phyloP scores from a whole-genome alignment of 2,113 vertebrate species.

The Aspidoscelis tigris region DNA sequence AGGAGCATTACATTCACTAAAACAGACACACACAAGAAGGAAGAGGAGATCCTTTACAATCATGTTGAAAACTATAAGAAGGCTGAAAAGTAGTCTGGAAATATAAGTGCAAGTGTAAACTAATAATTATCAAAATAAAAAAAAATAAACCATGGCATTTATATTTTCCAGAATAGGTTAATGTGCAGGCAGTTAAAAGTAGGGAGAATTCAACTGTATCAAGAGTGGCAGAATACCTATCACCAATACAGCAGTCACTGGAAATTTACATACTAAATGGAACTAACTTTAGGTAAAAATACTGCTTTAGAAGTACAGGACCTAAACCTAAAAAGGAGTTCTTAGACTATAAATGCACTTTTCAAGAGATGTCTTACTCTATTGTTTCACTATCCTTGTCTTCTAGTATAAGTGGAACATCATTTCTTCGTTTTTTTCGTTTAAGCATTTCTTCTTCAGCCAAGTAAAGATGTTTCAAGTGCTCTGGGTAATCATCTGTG shows the following conservation, averaged over 20 bases:
- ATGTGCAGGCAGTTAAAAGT: neutral
- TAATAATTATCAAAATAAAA: too few species aligned
- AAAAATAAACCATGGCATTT: too few species aligned
- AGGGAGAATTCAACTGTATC: neutral
- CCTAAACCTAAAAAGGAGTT: neutral
- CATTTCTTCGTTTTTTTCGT: constrained; percentile 62
- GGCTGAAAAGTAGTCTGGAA: too few species aligned
- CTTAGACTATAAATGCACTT: neutral
- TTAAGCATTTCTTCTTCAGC: constrained; percentile 87
- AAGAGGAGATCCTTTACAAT: too few species aligned
- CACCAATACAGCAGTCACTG: neutral
- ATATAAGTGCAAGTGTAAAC: too few species aligned
- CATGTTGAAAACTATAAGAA: too few species aligned
- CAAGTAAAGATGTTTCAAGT: constrained; percentile 91
- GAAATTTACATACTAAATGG: neutral
- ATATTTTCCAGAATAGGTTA: neutral
- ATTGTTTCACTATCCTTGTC: constrained; percentile 24
- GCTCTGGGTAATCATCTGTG: constrained; percentile 88
- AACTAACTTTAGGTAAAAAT: neutral
- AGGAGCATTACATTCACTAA: too few species aligned
- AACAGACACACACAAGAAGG: too few species aligned
- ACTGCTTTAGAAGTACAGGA: neutral
- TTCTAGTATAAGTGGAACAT: constrained; percentile 35
- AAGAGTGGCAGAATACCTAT: neutral
- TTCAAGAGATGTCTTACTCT: constrained; percentile 65